Base-by-base conservation (phyloP, 2,113 vertebrate genomes). In the Reinhardtius hippoglossoides region DNA sequence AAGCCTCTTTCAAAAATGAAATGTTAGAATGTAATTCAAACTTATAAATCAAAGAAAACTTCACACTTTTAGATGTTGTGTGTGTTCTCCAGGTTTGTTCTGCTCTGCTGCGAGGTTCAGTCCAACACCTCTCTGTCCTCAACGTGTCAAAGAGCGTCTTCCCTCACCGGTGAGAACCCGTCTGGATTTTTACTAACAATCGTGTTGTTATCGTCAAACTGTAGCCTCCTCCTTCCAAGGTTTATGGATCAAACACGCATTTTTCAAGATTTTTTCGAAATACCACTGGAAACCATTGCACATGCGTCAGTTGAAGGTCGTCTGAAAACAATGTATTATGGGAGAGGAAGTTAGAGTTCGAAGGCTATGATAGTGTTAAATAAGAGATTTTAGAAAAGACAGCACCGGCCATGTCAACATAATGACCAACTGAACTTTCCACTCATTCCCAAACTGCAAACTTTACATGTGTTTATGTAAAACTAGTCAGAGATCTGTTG, bases 61-160 rank as follows among this genome's bases (percentile, higher is more conserved):
- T 13, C 13, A 50, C 6, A 55, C 8, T 2, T 13, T 27, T 1
- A 12, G 26, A 66, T 63, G 42, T 74, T 40, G 0, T 61, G 8
- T 78, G 20, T 78, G 31, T 74, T 9, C 71, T 48, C 4, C 82
- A 93, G 92, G 88, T 93, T 77, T 93, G 92, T 61, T 92, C 91
- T 0, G 90, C 92, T 73, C 87, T 93, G 50, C 78, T 93, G 74
- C 88, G 92, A 75, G 92, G 92, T 27, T 90, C 92, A 0, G 64
- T 59, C 50, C 85, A 91, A 20, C 90, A 93, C 68, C 91, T 93
- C 42, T 87, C 90, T 48, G 84, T 93, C 71, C 91, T 93, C 24
- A 93, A 91, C 8, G 42, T 93, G 67, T 91, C 92, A 31, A 93
- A 92, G 74, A 91, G 92, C 3, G 2, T 91, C 83, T 92, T 93